These are phyloP conservation scores for Brienomyrus longianalis DNA, from an alignment of 2,113 vertebrate species.

Conservation along the genomic window DNA sequence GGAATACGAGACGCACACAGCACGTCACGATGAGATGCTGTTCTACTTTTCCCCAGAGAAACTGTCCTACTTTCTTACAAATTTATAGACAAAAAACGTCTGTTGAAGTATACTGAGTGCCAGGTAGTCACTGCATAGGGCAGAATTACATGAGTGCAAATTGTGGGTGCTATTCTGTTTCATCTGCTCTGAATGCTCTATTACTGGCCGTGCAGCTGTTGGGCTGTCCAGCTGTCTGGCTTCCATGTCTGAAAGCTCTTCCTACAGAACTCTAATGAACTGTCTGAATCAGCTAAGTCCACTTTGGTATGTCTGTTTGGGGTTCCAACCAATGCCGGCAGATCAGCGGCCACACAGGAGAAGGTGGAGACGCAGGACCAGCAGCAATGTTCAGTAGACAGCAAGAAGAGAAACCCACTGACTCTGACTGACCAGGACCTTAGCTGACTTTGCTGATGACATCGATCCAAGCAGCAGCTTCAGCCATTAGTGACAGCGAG, in stretches of 20 bases:
- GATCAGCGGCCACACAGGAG: no score
- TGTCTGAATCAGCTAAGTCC: not conserved
- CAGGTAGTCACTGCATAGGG: not conserved
- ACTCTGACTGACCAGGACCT: no score
- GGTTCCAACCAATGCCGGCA: no score
- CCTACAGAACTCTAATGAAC: not conserved
- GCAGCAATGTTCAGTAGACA: no score
- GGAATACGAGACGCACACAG: not conserved
- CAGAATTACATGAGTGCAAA: not conserved
- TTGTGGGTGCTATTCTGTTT: not conserved
- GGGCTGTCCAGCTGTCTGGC: not conserved
- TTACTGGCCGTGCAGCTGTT: not conserved
- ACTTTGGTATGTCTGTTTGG: not conserved
- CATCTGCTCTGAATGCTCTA: not conserved
- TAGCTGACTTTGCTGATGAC: no score
- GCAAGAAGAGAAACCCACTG: no score
- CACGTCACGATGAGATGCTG: not conserved
- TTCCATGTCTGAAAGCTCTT: not conserved
- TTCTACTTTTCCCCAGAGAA: not conserved
- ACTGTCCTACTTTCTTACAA: not conserved
- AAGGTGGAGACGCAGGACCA: no score
- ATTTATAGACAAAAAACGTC: not conserved
- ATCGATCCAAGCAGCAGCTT: no score
- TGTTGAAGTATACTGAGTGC: not conserved
- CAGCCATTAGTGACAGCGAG: no score